These are phyloP conservation scores for Bubo bubo DNA, from an alignment of 2,113 vertebrate genomes.

Conservation along the genomic window DNA sequence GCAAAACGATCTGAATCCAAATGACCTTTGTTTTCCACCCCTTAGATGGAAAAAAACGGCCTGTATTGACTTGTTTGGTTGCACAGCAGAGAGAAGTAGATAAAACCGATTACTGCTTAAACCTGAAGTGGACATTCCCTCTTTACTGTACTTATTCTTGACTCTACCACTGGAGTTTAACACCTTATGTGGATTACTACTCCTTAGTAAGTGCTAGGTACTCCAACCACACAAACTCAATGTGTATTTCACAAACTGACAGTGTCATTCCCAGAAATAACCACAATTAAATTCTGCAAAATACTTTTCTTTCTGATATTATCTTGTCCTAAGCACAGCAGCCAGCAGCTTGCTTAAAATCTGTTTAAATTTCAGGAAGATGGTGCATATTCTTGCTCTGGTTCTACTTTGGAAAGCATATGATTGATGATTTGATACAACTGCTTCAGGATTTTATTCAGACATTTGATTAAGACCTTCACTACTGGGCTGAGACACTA, in stretches of 20 bases:
- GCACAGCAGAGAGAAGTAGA: neutral
- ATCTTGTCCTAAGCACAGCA: neutral
- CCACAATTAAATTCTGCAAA: neutral
- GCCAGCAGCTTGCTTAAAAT: neutral
- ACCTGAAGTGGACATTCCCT: neutral
- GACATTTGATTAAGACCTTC: constrained; percentile 29
- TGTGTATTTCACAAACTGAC: neutral
- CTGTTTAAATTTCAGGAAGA: neutral
- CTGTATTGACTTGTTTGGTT: neutral
- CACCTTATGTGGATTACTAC: neutral
- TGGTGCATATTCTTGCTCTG: neutral
- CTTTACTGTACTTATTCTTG: neutral
- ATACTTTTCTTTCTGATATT: neutral
- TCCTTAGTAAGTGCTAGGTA: neutral
- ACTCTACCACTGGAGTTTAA: neutral
- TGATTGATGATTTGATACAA: neutral
- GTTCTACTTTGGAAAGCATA: constrained; percentile 5
- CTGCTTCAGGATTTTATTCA: neutral
- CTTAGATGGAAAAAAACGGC: neutral
- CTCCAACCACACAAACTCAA: neutral
- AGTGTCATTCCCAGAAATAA: neutral
- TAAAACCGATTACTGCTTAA: neutral
- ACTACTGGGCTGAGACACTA: neutral
- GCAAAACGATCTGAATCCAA: neutral
- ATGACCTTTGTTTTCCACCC: neutral